Conservation (phyloP, 2,888 invertebrate genomes). For the Incurvaria masculella region DNA sequence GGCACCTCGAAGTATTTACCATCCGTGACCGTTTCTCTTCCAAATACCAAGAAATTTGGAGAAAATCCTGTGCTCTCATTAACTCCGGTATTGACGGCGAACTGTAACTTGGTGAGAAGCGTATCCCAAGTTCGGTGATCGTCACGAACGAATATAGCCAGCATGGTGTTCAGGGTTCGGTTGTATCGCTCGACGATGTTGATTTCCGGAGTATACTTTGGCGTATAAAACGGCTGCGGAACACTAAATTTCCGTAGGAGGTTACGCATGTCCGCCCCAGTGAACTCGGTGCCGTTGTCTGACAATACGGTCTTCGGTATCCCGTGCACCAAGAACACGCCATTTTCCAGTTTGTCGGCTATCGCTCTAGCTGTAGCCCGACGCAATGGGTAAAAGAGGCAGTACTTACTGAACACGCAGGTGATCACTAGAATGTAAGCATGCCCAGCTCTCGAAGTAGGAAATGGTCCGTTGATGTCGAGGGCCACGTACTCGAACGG, state of each 20-base stretch:
- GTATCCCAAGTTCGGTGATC: too few species aligned
- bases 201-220: too few species aligned
- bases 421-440: not conserved
- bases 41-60: too few species aligned
- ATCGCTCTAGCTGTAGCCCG: not conserved
- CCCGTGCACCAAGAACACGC: not conserved
- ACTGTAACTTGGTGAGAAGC: too few species aligned
- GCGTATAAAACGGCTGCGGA: too few species aligned
- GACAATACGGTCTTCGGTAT: not conserved
- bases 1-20: too few species aligned
- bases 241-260: conserved; percentile 8
- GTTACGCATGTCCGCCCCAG: conserved; percentile 1
- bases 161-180: too few species aligned
- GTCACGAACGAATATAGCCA: too few species aligned
- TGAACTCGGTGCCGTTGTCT: conserved; percentile 9
- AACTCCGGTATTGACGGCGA: too few species aligned
- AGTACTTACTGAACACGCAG: not conserved
- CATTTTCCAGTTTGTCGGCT: not conserved
- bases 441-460: not conserved
- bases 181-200: too few species aligned
- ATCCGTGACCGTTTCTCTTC: too few species aligned
- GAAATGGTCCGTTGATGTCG: conserved; percentile 9
- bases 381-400: not conserved
- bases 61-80: too few species aligned
- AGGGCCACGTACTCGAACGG: conserved; percentile 19